Conservation (phyloP, 2,797 vertebrate species). For the Cephalopachus bancanus region DNA sequence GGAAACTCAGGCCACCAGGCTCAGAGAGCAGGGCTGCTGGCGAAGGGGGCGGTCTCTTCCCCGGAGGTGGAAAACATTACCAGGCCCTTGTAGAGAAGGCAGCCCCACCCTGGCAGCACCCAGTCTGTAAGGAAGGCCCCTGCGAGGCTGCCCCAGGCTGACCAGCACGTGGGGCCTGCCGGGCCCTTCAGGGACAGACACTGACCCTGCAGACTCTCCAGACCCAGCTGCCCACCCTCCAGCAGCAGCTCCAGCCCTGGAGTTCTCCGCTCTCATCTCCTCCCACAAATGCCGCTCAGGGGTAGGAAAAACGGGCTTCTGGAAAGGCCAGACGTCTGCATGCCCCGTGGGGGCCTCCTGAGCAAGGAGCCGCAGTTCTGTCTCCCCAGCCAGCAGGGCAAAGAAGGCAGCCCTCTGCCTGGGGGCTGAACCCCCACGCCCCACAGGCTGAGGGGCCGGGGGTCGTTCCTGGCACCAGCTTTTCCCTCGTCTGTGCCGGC, state of each 20-base stretch:
- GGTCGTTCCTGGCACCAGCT: no score
- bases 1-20: background rate
- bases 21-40: background rate
- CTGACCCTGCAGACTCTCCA: background rate
- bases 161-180: background rate
- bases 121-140: background rate
- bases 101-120: rapidly evolving
- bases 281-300: background rate
- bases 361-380: background rate
- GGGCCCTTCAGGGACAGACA: background rate
- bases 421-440: no score
- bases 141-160: background rate
- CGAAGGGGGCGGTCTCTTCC: background rate
- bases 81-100: background rate
- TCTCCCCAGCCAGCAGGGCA: background rate
- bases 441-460: background rate
- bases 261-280: rapidly evolving
- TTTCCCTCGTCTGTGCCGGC: background rate
- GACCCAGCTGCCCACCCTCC: background rate
- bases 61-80: rapidly evolving
- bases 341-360: rapidly evolving
- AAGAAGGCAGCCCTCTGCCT: background rate
- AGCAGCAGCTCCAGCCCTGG: background rate
- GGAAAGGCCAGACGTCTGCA: background rate
- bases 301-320: background rate